Evolutionary conservation across 2,888 invertebrate species (phyloP).

Genomic region (Machimus atricapillus): DNA sequence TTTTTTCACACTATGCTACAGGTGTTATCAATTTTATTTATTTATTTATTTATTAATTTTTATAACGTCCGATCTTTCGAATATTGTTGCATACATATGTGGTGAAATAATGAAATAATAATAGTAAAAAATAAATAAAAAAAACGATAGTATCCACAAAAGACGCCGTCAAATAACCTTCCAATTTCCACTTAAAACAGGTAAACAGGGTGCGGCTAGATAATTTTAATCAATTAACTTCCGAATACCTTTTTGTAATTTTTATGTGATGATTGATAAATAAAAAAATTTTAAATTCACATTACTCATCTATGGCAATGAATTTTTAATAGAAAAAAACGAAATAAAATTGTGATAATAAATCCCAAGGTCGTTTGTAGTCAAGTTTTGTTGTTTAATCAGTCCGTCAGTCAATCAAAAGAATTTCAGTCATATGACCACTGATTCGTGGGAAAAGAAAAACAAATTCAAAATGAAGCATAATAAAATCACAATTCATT

Average conservation of each 20-base stretch:
- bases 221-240: neutral
- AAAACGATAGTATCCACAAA: neutral
- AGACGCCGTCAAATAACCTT: neutral
- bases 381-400: neutral
- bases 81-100: neutral
- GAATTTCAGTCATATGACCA: neutral
- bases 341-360: neutral
- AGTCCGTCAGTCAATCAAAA: neutral
- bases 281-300: neutral
- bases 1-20: too few relatives aligned
- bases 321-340: neutral
- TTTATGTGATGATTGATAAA: neutral
- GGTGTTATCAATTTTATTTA: too few relatives aligned
- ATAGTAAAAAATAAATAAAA: neutral
- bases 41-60: too few relatives aligned
- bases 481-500: neutral
- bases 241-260: neutral
- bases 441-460: neutral
- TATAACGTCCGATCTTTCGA: neutral
- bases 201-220: neutral
- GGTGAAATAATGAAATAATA: neutral
- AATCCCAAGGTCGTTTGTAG: neutral
- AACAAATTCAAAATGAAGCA: neutral
- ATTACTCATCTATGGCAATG: conserved; percentile 13
- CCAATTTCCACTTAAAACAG: neutral